Conservation (phyloP, 2,113 vertebrate species). For the Ictidomys tridecemlineatus region DNA sequence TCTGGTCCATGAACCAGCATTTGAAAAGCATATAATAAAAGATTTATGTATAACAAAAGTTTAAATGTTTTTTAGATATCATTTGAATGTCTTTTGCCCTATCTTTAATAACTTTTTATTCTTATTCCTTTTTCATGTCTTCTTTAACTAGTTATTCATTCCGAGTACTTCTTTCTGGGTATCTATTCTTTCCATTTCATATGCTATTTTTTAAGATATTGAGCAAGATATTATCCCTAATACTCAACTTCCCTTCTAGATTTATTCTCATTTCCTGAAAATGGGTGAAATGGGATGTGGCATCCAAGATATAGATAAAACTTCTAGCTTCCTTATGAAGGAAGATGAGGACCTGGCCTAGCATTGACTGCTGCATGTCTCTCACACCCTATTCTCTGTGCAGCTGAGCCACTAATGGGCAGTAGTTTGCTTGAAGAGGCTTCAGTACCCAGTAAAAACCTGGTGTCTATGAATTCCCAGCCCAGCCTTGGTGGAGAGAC, state of each 20-base stretch:
- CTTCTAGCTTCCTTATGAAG: constrained; percentile 17
- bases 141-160: constrained; percentile 38
- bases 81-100: constrained; percentile 50
- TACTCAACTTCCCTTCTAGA: not conserved
- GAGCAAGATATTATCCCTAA: constrained; percentile 17
- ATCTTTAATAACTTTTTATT: constrained; percentile 28
- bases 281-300: constrained; percentile 44
- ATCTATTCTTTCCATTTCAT: not conserved
- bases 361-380: constrained; percentile 58
- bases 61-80: constrained; percentile 14
- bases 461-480: constrained; percentile 93
- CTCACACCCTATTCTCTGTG: constrained; percentile 68
- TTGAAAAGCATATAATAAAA: constrained; percentile 34
- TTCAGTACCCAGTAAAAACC: constrained; percentile 89
- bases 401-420: constrained; percentile 94
- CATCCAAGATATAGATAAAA: not conserved
- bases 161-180: not conserved
- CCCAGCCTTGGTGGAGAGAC: constrained; percentile 91
- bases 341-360: constrained; percentile 39
- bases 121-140: constrained; percentile 55
- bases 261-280: constrained; percentile 58
- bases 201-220: constrained; percentile 39
- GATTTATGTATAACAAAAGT: not conserved
- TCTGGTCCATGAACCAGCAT: not conserved
- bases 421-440: constrained; percentile 96